phyloP scores from a whole-genome alignment of 2,113 vertebrate species.

The Plotosus lineatus region DNA sequence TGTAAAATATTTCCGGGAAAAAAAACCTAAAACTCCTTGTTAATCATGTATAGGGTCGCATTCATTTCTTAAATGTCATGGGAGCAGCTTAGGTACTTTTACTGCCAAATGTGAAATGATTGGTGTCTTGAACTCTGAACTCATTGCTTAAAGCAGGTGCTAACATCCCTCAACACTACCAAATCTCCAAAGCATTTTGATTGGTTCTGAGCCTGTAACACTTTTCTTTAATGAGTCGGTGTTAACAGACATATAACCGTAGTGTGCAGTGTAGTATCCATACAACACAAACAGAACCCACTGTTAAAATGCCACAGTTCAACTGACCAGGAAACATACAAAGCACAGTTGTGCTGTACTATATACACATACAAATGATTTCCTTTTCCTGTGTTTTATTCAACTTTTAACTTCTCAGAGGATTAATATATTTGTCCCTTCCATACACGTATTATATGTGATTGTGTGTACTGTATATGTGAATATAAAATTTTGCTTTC shows the following conservation, averaged over 20 bases:
- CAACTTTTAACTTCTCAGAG: not conserved
- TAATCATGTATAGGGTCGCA: too few relatives aligned
- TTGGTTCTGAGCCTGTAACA: not conserved
- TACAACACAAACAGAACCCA: not conserved
- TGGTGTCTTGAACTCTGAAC: constrained; percentile 15
- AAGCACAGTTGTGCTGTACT: not conserved
- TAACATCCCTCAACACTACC: constrained; percentile 26
- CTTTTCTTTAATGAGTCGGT: constrained; percentile 18
- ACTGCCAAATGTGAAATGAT: not conserved
- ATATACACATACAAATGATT: not conserved
- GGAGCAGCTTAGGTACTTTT: not conserved
- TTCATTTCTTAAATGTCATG: not conserved
- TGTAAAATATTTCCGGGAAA: too few relatives aligned
- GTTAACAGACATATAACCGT: constrained; percentile 33
- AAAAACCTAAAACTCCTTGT: too few relatives aligned
- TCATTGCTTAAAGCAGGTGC: constrained; percentile 8
- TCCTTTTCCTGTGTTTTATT: not conserved
- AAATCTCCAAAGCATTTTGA: constrained; percentile 16
- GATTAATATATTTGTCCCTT: not conserved
- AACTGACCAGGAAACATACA: not conserved
- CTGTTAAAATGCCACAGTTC: not conserved
- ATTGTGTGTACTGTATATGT: too few relatives aligned
- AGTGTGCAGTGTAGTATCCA: not conserved
- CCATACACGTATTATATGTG: too few relatives aligned
- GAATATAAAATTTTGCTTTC: not conserved